Base-by-base conservation (phyloP, 2,797 vertebrate genomes). In the Rhinophrynus dorsalis region DNA sequence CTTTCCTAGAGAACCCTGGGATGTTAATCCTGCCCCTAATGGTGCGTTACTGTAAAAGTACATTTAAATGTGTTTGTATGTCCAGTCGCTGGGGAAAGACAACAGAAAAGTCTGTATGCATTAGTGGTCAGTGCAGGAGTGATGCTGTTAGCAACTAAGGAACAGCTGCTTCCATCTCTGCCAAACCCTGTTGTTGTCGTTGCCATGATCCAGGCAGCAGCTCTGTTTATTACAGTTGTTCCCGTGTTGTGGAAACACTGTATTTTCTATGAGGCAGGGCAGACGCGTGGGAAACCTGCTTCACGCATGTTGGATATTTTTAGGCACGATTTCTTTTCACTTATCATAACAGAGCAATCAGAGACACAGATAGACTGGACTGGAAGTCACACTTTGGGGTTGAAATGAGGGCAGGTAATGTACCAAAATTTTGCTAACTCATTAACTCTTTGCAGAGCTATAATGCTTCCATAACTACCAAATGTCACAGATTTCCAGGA, bases 191-290 rank as follows among this genome's bases (percentile, higher is more conserved):
- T 42, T 58, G 37, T 40, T 58, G 12, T 50, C 18, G 61, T 72
- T 59, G 45, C 61, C 45, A 35, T 52, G 69, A 51, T 73, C 13
- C 57, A 59, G 45, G 61, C 54, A 48, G 62, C n/a, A 52, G 55
- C n/a, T 10, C 61, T 73, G 55, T 73, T 59, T 66, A 35, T 60
- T 73, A 33, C 69, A 60, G 69, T 66, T 73, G 61, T 73, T 73
- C 27, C 62, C 47, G 29, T 73, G 69, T 66, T 66, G 66, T 73
- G 62, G 69, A 52, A 66, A 72, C 52, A 21, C 37, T 73, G 55
- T 45, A 59, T 73, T 59, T 63, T 73, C 69, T 44, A 42, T 24
- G 21, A 65, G 54, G 32, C 45, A 52, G n/a, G 44, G 40, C 61
- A 73, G 69, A 73, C 69, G 42, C 18, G 54, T 73, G 69, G 62